A percentile compares a stretch with the other conserved stretches of the same genome.
Conservation (phyloP, 1,140 invertebrate species). For the Chironomus tepperi region DNA sequence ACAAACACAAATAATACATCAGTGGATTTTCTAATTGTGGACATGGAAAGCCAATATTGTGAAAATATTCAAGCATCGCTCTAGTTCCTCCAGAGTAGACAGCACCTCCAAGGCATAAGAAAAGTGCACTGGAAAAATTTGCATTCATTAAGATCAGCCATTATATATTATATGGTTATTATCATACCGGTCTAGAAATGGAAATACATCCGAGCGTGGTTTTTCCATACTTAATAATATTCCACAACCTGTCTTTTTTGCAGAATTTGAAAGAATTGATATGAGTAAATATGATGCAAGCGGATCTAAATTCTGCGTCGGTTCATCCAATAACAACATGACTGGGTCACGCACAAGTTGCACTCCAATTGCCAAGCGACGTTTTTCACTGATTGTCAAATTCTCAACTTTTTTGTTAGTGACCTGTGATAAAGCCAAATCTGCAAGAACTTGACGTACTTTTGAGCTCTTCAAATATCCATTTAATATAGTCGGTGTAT, state of each 20-base stretch:
- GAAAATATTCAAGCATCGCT: slow-evolving; percentile 84
- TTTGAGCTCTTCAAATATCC: slow-evolving; percentile 63
- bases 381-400: slow-evolving; percentile 72
- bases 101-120: slow-evolving; percentile 79
- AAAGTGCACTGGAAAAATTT: slow-evolving; percentile 44
- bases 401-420: slow-evolving; percentile 70
- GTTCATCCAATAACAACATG: slow-evolving; percentile 78
- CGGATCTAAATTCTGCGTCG: slow-evolving; percentile 83
- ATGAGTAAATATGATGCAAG: slow-evolving; percentile 86
- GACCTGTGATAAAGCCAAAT: slow-evolving; percentile 78
- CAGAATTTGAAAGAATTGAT: slow-evolving; percentile 85
- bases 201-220: slow-evolving; percentile 85
- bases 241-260: slow-evolving; percentile 80
- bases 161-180: neutral
- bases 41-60: slow-evolving; percentile 84
- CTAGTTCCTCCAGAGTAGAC: slow-evolving; percentile 84
- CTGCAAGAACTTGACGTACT: slow-evolving; percentile 76
- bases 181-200: slow-evolving; percentile 67
- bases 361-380: slow-evolving; percentile 74
- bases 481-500: slow-evolving; percentile 65
- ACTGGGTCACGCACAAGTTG: slow-evolving; percentile 85
- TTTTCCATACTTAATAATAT: slow-evolving; percentile 87
- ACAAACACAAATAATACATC: slow-evolving; percentile 89
- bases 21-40: slow-evolving; percentile 85
- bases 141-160: too few species aligned